Conservation (phyloP, 2,888 invertebrate species). For the Disparrhopalites patrizii region DNA sequence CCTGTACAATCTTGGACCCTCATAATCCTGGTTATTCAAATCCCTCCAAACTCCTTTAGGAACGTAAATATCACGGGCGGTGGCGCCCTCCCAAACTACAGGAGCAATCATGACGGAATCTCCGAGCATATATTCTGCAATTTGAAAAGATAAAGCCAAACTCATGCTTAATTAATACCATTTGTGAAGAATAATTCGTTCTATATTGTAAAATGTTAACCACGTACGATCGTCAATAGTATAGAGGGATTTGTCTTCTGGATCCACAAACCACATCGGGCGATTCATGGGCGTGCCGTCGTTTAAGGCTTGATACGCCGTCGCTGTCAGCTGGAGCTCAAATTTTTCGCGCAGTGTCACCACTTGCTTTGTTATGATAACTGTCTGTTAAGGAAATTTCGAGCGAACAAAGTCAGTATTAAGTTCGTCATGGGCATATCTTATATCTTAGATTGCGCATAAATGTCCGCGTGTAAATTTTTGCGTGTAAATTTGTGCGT, state of each 20-base stretch:
- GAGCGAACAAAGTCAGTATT: too few relatives aligned
- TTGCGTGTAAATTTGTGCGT: too few relatives aligned
- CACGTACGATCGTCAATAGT: conserved; percentile 53
- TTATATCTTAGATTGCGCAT: not conserved
- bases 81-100: conserved; percentile 62
- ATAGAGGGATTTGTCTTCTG: conserved; percentile 60
- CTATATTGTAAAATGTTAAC: not conserved
- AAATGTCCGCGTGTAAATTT: not conserved
- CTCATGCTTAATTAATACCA: not conserved
- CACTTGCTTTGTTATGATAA: conserved; percentile 26
- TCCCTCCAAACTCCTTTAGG: conserved; percentile 67
- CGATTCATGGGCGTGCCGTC: conserved; percentile 70
- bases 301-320: conserved; percentile 57
- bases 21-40: conserved; percentile 49
- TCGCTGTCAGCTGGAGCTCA: conserved; percentile 55
- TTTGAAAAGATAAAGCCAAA: conserved; percentile 16
- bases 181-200: not conserved
- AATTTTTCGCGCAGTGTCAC: conserved; percentile 28
- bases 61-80: conserved; percentile 66
- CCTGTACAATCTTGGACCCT: conserved; percentile 62
- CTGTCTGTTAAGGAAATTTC: conserved; percentile 20
- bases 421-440: not conserved
- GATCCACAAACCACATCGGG: conserved; percentile 82
- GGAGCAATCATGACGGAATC: conserved; percentile 74
- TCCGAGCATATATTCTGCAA: conserved; percentile 72